Evolutionary conservation across 2,797 vertebrate species (phyloP).

Genomic region (Clarias platycephalus): DNA sequence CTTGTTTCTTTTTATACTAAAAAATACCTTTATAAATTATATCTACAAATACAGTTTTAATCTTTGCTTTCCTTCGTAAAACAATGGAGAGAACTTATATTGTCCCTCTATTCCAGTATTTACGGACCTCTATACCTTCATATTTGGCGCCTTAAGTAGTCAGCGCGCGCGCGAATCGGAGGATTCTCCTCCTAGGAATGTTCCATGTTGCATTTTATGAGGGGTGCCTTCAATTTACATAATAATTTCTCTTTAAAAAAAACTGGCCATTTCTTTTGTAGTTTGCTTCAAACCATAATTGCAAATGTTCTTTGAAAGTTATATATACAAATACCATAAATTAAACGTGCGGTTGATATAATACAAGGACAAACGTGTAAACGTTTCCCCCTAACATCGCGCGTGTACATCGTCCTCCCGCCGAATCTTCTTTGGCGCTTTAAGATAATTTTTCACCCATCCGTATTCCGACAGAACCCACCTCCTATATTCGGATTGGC

Average conservation of each 20-base stretch:
- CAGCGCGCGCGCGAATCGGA: conserved; percentile 31
- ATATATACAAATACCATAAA: background rate
- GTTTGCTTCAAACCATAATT: background rate
- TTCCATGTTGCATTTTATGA: background rate
- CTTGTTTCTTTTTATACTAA: background rate
- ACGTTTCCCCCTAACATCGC: background rate
- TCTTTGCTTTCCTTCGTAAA: background rate
- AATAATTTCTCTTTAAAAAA: background rate
- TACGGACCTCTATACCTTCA: conserved; percentile 5
- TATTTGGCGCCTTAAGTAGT: conserved; percentile 51
- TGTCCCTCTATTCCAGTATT: background rate
- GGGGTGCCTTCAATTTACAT: conserved; percentile 20
- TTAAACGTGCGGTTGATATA: background rate
- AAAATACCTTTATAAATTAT: background rate
- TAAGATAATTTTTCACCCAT: background rate
- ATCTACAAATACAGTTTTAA: background rate
- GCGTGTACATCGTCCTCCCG: conserved; percentile 64
- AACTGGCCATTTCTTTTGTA: background rate
- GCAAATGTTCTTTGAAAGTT: fast-evolving
- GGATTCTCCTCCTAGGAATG: conserved; percentile 29
- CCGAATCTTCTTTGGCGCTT: conserved; percentile 74
- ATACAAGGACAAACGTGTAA: background rate
- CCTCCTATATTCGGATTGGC: background rate
- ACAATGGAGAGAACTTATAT: background rate
- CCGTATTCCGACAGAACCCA: conserved; percentile 4